Percentiles rank a stretch among this genome's conserved stretches.
Evolutionary conservation across 2,113 vertebrate genomes (phyloP).

Genomic region (Chlamydotis undulata): DNA sequence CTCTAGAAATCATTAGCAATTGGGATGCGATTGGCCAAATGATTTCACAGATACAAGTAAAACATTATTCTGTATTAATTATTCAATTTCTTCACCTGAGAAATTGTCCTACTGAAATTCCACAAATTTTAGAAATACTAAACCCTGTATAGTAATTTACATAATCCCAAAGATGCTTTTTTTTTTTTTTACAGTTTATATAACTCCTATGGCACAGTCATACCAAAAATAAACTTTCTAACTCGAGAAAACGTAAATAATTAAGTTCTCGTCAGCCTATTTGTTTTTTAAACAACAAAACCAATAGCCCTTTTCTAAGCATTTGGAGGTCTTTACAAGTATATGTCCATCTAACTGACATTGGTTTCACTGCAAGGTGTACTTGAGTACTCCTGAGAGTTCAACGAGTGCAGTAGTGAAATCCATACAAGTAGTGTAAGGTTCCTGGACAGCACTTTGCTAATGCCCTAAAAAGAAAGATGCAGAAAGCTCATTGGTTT

Average conservation of each 20-base stretch:
- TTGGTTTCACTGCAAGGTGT: neutral
- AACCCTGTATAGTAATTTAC: neutral
- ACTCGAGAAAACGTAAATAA: neutral
- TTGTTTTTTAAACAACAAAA: neutral
- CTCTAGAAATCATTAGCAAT: neutral
- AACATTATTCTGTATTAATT: neutral
- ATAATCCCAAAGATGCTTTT: neutral
- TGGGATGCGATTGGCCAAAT: neutral
- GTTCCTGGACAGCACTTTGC: neutral
- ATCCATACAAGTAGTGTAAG: neutral
- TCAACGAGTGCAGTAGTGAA: neutral
- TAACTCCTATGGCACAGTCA: neutral
- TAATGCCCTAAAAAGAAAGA: neutral
- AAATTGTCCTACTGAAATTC: neutral
- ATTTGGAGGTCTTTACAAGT: neutral
- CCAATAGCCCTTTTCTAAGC: neutral
- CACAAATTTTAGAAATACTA: neutral
- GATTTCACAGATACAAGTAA: neutral
- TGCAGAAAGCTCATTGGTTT: neutral
- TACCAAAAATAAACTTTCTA: neutral
- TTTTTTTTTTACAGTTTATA: neutral
- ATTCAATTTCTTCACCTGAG: neutral
- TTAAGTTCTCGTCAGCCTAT: neutral
- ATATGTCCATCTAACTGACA: neutral
- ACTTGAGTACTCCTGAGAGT: neutral